These are phyloP conservation scores for Zhuqinia jingwanae DNA, from an alignment of 2,888 invertebrate genomes.

Conservation along the genomic window DNA sequence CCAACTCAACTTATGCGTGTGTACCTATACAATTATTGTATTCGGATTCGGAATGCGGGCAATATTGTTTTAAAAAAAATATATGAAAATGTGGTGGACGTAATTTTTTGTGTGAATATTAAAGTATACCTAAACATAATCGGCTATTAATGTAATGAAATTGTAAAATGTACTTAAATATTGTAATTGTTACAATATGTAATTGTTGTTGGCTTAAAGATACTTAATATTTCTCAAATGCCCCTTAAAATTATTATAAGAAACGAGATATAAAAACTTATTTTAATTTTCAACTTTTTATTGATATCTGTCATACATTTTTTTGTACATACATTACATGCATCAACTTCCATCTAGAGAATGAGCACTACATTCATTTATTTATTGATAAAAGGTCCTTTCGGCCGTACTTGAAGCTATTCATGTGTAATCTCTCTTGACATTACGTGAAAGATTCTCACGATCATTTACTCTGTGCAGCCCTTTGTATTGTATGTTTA, in stretches of 20 bases:
- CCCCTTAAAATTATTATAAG: too few relatives aligned
- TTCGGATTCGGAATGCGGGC: not conserved
- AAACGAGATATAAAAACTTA: not conserved
- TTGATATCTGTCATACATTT: too few relatives aligned
- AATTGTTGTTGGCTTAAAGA: not conserved
- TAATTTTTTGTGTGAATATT: not conserved
- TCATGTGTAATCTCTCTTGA: not conserved
- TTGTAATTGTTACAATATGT: too few relatives aligned
- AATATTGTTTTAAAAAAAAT: not conserved
- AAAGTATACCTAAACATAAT: not conserved
- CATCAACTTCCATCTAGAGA: too few relatives aligned
- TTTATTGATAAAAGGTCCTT: too few relatives aligned
- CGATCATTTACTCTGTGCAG: not conserved
- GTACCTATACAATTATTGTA: conserved; percentile 34
- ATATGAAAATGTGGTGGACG: not conserved
- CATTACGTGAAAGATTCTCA: conserved; percentile 15
- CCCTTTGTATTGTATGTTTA: not conserved
- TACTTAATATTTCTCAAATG: not conserved
- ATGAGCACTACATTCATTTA: too few relatives aligned
- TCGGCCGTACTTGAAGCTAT: not conserved
- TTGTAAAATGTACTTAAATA: not conserved
- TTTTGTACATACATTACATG: too few relatives aligned
- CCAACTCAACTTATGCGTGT: not conserved
- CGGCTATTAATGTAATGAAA: conserved; percentile 28
- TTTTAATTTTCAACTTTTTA: not conserved